Percentiles rank a stretch among this genome's conserved stretches.
Conservation (phyloP, 1,140 invertebrate species). For the Drosophila kurseongensis region DNA sequence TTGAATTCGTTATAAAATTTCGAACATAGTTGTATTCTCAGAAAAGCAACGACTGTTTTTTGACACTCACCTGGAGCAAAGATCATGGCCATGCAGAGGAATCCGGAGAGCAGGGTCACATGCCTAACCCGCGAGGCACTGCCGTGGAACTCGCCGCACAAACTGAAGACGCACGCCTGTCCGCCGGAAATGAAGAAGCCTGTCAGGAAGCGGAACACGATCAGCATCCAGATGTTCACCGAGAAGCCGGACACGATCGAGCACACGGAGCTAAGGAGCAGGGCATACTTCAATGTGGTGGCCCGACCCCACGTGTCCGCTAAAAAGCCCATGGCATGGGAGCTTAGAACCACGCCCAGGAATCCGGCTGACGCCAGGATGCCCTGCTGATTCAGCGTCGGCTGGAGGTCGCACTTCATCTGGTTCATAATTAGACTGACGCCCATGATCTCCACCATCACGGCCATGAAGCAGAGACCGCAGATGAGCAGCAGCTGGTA, state of each 20-base stretch:
- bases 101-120: constrained; percentile 87
- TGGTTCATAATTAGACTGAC: constrained; percentile 74
- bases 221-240: constrained; percentile 88
- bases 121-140: constrained; percentile 80
- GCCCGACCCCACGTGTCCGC: constrained; percentile 91
- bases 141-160: constrained; percentile 89
- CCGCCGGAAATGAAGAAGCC: constrained; percentile 89
- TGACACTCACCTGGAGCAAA: constrained; percentile 86
- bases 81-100: constrained; percentile 88
- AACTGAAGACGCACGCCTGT: constrained; percentile 88
- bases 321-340: constrained; percentile 91
- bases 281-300: constrained; percentile 88
- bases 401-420: constrained; percentile 87
- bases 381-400: constrained; percentile 88
- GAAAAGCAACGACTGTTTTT: too few relatives aligned
- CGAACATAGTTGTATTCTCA: too few relatives aligned
- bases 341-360: constrained; percentile 87
- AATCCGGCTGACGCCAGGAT: constrained; percentile 88
- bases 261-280: constrained; percentile 88
- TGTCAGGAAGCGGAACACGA: constrained; percentile 89
- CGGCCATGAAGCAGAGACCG: constrained; percentile 74
- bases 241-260: constrained; percentile 89
- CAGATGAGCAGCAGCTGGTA: constrained; percentile 68
- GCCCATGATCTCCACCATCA: constrained; percentile 80
- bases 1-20: too few relatives aligned